Conservation (phyloP, 1,140 invertebrate species). For the Aphelenchoides avenae region DNA sequence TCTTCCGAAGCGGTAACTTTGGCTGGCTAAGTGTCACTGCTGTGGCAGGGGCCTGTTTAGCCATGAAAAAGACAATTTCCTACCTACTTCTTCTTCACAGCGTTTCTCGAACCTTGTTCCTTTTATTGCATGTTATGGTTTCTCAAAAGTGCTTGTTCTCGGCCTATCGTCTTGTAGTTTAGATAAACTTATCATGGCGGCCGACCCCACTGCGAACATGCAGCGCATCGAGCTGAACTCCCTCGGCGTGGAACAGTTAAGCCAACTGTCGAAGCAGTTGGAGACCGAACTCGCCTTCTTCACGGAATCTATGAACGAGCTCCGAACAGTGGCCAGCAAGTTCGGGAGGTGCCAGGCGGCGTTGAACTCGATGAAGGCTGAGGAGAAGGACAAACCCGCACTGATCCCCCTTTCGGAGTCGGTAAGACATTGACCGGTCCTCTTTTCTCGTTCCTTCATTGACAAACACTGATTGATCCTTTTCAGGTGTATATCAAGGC, state of each 20-base stretch:
- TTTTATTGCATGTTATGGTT: no score
- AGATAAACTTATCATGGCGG: constrained; percentile 3
- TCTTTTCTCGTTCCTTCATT: constrained; percentile 23
- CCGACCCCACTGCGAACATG: not conserved
- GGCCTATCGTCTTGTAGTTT: no score
- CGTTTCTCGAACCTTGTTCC: no score
- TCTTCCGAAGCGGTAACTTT: no score
- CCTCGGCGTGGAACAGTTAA: not conserved
- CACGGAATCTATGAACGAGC: constrained; percentile 35
- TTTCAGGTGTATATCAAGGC: constrained; percentile 50
- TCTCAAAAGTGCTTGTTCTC: no score
- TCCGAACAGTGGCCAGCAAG: constrained; percentile 30
- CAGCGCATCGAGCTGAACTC: not conserved
- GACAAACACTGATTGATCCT: constrained; percentile 4
- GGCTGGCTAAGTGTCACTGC: no score
- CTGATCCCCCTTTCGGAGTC: constrained; percentile 51
- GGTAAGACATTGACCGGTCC: no score
- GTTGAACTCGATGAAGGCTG: constrained; percentile 22
- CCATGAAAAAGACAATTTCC: no score
- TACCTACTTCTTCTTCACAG: no score
- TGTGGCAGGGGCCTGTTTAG: no score
- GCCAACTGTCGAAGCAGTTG: constrained; percentile 9
- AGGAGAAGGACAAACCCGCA: constrained; percentile 33
- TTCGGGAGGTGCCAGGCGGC: constrained; percentile 33
- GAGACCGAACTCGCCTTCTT: constrained; percentile 32